Conservation (phyloP, 2,113 vertebrate species). For the Heterochromis multidens region DNA sequence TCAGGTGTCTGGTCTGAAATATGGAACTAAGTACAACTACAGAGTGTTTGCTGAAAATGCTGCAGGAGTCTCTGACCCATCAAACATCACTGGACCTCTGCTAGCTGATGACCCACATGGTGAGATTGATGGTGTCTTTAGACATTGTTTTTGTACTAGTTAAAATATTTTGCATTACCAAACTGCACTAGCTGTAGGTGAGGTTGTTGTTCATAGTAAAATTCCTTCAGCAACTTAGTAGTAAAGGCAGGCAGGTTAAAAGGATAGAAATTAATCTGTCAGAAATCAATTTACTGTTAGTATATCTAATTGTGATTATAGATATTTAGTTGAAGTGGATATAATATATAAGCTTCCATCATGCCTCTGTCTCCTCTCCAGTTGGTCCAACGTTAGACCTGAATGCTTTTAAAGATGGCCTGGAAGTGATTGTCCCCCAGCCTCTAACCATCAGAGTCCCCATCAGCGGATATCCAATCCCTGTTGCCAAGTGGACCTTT, state of each 20-base stretch:
- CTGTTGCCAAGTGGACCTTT: slow-evolving; percentile 86
- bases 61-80: slow-evolving; percentile 92
- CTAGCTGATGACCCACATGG: slow-evolving; percentile 89
- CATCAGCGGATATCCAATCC: slow-evolving; percentile 89
- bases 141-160: background rate
- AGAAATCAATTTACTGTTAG: too few species aligned
- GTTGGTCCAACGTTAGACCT: slow-evolving; percentile 90
- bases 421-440: slow-evolving; percentile 93
- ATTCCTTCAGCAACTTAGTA: background rate
- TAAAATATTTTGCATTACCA: background rate
- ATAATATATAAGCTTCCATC: background rate
- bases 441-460: slow-evolving; percentile 90
- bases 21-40: slow-evolving; percentile 88
- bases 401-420: slow-evolving; percentile 90
- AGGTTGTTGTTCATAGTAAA: background rate
- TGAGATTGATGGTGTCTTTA: slow-evolving; percentile 57
- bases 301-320: too few species aligned
- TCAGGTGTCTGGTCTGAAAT: slow-evolving; percentile 91
- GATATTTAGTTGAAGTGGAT: too few species aligned
- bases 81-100: slow-evolving; percentile 88
- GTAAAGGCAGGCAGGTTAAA: background rate
- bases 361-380: slow-evolving; percentile 41
- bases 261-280: background rate
- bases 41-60: slow-evolving; percentile 94
- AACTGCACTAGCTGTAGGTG: background rate